A percentile compares a stretch with the other conserved stretches of the same genome.
phyloP scores from a whole-genome alignment of 1,140 invertebrate genomes.

The Calephelis nemesis region DNA sequence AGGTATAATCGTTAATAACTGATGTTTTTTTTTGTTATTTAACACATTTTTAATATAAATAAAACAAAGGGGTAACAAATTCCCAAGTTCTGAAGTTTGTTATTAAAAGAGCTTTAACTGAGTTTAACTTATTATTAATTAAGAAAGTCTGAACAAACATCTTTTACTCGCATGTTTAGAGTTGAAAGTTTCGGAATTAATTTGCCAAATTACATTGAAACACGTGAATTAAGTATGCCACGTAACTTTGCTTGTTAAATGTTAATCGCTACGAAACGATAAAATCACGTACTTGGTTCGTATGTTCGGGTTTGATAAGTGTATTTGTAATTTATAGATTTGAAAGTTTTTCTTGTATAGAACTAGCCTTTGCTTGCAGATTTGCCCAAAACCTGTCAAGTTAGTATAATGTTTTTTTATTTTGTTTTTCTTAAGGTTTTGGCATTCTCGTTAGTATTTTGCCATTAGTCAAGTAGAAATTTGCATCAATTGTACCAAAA shows the following conservation, averaged over 20 bases:
- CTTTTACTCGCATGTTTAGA: constrained; percentile 53
- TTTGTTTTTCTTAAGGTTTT: too few relatives aligned
- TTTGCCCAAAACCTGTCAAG: too few relatives aligned
- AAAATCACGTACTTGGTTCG: constrained; percentile 1
- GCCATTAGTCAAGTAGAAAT: too few relatives aligned
- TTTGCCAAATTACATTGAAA: constrained; percentile 64
- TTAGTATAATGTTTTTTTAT: too few relatives aligned
- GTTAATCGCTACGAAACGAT: constrained; percentile 6
- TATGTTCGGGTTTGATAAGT: neutral
- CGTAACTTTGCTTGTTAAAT: constrained; percentile 45
- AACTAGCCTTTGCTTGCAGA: too few relatives aligned
- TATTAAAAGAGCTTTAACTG: constrained; percentile 23
- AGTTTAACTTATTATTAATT: constrained; percentile 28
- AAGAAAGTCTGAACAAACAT: constrained; percentile 50
- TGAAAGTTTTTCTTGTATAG: too few relatives aligned
- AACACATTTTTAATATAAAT: neutral
- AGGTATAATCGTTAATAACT: too few relatives aligned
- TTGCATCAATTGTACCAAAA: too few relatives aligned
- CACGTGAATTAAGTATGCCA: constrained; percentile 57
- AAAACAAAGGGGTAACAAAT: constrained; percentile 8
- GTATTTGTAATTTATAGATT: constrained; percentile 28
- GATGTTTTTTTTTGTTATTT: neutral
- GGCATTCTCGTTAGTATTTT: too few relatives aligned
- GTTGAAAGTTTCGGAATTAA: constrained; percentile 65
- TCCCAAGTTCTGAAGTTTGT: constrained; percentile 13